Conservation (phyloP, 1,140 invertebrate species). For the Rhyzopertha dominica region DNA sequence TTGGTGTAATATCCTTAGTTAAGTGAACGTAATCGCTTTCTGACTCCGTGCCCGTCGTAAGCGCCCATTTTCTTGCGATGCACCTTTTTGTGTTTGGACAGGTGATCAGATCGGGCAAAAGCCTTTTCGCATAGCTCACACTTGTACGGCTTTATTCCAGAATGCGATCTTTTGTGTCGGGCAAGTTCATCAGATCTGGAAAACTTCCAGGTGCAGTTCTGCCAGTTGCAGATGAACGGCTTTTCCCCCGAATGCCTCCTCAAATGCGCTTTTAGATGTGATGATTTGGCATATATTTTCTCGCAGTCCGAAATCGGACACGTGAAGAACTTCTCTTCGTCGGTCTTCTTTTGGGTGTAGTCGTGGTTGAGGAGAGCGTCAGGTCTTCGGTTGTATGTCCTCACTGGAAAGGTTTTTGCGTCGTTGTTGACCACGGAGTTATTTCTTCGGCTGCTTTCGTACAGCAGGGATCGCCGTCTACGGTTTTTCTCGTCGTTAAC, state of each 20-base stretch:
- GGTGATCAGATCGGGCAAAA: constrained; percentile 85
- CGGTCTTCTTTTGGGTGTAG: constrained; percentile 34
- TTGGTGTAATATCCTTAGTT: too few relatives aligned
- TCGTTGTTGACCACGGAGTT: constrained; percentile 14
- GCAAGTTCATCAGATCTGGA: constrained; percentile 90
- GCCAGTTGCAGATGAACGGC: constrained; percentile 86
- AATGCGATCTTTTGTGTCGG: constrained; percentile 74
- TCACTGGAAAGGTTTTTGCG: constrained; percentile 9
- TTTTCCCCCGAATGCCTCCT: constrained; percentile 92
- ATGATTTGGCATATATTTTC: constrained; percentile 86
- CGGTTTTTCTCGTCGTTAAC: constrained; percentile 40
- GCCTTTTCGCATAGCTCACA: constrained; percentile 79
- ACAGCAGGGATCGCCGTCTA: constrained; percentile 36
- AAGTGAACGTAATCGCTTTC: too few relatives aligned
- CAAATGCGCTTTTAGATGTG: constrained; percentile 90
- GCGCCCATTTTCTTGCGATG: constrained; percentile 58
- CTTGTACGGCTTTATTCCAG: constrained; percentile 80
- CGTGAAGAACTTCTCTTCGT: constrained; percentile 47
- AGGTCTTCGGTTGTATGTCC: constrained; percentile 19
- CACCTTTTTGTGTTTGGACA: constrained; percentile 85
- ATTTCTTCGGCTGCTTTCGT: constrained; percentile 30
- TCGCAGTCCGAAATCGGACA: constrained; percentile 57
- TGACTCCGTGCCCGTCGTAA: constrained; percentile 39
- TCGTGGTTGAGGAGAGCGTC: constrained; percentile 30
- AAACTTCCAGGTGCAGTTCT: constrained; percentile 90